Conservation (phyloP, 2,113 vertebrate species). For the human region DNA sequence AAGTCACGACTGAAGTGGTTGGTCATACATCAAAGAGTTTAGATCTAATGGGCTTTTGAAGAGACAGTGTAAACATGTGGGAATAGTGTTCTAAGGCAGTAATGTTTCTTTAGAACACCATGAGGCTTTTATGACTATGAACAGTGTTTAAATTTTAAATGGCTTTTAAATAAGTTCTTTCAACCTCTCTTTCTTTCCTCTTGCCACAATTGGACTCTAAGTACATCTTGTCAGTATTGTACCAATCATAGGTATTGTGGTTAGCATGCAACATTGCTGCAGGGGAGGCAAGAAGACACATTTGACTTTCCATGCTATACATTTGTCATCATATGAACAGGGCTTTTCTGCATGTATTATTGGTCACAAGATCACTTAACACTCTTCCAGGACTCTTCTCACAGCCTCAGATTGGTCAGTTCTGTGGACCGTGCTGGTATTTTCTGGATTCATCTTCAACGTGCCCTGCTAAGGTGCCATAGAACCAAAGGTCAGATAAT, state of each 20-base stretch:
- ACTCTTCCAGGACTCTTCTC: not conserved
- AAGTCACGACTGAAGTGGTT: constrained; percentile 71
- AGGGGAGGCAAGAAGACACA: fast-evolving
- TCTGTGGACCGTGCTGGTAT: fast-evolving
- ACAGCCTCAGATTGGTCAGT: fast-evolving
- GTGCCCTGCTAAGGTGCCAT: not conserved
- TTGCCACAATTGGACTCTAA: not conserved
- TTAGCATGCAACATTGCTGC: fast-evolving
- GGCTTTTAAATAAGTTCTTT: constrained; percentile 63
- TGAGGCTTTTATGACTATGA: constrained; percentile 56
- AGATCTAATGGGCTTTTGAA: constrained; percentile 82
- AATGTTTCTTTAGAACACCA: constrained; percentile 27
- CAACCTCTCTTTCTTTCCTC: not conserved
- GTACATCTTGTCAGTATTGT: fast-evolving
- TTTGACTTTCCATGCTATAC: fast-evolving
- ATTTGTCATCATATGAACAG: fast-evolving
- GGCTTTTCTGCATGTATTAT: not conserved
- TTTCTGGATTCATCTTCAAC: not conserved
- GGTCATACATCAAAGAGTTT: constrained; percentile 81
- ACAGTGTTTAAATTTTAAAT: constrained; percentile 56
- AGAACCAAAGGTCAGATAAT: too few relatives aligned
- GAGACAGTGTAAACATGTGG: constrained; percentile 73
- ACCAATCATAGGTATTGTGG: fast-evolving
- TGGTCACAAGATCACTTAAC: too few relatives aligned
- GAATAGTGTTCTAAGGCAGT: constrained; percentile 74